A percentile compares a stretch with the other conserved stretches of the same genome.
Conservation (phyloP, 1,140 invertebrate genomes). For the Drosophila simulans region DNA sequence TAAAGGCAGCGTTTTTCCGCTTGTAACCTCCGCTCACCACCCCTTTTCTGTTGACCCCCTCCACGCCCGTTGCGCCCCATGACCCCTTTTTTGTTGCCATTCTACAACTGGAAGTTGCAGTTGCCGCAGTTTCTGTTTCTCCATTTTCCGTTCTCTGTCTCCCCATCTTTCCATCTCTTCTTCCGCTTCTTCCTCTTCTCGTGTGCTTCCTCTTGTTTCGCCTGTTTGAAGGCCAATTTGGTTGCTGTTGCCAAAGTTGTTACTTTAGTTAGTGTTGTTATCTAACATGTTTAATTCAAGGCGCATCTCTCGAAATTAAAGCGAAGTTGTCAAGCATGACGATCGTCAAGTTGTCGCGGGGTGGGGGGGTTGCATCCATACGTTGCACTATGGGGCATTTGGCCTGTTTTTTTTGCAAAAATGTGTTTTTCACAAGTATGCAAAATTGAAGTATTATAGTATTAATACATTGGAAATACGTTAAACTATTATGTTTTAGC, state of each 20-base stretch:
- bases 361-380: background rate
- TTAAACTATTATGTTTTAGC: too few relatives aligned
- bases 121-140: slow-evolving; percentile 40
- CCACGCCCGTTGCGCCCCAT: background rate
- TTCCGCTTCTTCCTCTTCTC: slow-evolving; percentile 10
- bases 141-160: slow-evolving; percentile 9
- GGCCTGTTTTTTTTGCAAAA: too few relatives aligned
- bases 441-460: too few relatives aligned
- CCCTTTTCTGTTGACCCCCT: background rate
- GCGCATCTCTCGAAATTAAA: slow-evolving; percentile 73
- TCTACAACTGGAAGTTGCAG: slow-evolving; percentile 69
- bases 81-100: slow-evolving; percentile 24
- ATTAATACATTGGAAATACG: too few relatives aligned
- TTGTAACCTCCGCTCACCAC: slow-evolving; percentile 23
- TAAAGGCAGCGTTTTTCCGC: slow-evolving; percentile 71
- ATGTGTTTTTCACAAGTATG: too few relatives aligned
- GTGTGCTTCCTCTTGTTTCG: slow-evolving; percentile 48
- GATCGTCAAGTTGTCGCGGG: background rate
- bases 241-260: slow-evolving; percentile 27
- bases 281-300: slow-evolving; percentile 82
- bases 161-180: background rate
- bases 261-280: slow-evolving; percentile 59
- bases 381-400: too few relatives aligned
- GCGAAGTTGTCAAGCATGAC: slow-evolving; percentile 62
- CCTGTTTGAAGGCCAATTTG: slow-evolving; percentile 39